Conservation (phyloP, 2,888 invertebrate species). For the Sabatieria punctata region DNA sequence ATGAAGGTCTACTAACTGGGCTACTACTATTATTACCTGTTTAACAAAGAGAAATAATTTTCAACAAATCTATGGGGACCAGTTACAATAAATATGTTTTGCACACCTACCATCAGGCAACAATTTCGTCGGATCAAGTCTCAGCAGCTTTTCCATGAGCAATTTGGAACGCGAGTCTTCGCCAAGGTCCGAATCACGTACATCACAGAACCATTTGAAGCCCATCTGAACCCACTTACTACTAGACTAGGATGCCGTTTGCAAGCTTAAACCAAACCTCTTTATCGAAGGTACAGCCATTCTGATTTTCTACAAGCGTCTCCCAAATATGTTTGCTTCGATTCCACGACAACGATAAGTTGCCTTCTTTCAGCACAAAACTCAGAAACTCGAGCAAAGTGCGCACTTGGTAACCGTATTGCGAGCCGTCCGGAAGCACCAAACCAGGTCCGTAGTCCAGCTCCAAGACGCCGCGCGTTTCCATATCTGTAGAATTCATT, state of each 20-base stretch:
- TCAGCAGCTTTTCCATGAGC: conserved; percentile 37
- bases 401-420: conserved; percentile 31
- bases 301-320: conserved; percentile 33
- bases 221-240: too few relatives aligned
- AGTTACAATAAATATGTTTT: not conserved
- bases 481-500: too few relatives aligned
- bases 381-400: conserved; percentile 37
- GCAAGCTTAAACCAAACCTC: too few relatives aligned
- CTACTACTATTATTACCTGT: too few relatives aligned
- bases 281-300: conserved; percentile 35
- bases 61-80: not conserved
- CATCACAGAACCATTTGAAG: too few relatives aligned
- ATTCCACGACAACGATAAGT: conserved; percentile 36
- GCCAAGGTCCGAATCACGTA: conserved; percentile 37
- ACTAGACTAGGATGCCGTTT: too few relatives aligned
- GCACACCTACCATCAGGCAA: conserved; percentile 30
- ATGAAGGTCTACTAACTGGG: too few relatives aligned
- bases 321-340: conserved; percentile 38
- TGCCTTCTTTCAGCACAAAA: conserved; percentile 38
- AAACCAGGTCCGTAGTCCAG: not conserved
- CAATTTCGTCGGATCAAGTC: conserved; percentile 33
- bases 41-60: too few relatives aligned
- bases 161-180: conserved; percentile 35
- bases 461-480: too few relatives aligned
- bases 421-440: conserved; percentile 1